Base-by-base conservation (phyloP, 2,797 vertebrate species). In the Danio kyathit region DNA sequence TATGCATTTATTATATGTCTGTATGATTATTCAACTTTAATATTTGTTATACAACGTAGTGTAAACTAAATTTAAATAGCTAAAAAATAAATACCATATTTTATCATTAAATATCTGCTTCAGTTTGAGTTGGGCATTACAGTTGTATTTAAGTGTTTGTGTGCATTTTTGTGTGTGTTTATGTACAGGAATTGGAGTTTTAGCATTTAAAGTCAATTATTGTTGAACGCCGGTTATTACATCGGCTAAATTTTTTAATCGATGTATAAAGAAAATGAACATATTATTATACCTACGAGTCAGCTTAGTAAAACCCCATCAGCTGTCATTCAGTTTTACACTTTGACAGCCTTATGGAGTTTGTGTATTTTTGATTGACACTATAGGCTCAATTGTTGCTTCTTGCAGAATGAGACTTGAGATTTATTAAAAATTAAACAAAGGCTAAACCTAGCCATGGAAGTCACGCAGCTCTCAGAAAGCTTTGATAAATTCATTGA, bases 381-480 rank as follows among this genome's bases (percentile, higher is more conserved):
- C 51, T 65, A n/a, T n/a, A 67, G 60, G 10, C 41, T 75, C 65
- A 64, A 76, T 65, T 80, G 74, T 63, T 67, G 60, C 82, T 75
- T 52, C 59, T 57, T 67, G 6, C 17, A 54, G 64, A 75, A 64
- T 19, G 29, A 49, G 14, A 74, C 66, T 74, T 1, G 19, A 64
- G 65, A 7, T 72, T 77, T 76, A 82, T 76, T 44, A 65, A 83
- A 79, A 69, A 79, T 64, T 66, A 19, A 79, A 44, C 56, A 46
- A 75, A 75, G 40, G 40, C 41, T 46, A 57, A 66, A 51, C 65
- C 76, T 64, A 69, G 82, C 71, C 69, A 48, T 2, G 5, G 7
- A 46, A 43, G 64, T 61, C 46, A 5, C 5, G 64, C 64, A 12
- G 64, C 7, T 69, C n/a, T 70, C 51, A 41, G 52, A 74, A 61